Percentiles rank a stretch among this genome's conserved stretches.
phyloP scores from a whole-genome alignment of 2,888 invertebrate genomes.

The Sinhomidia bicolor region DNA sequence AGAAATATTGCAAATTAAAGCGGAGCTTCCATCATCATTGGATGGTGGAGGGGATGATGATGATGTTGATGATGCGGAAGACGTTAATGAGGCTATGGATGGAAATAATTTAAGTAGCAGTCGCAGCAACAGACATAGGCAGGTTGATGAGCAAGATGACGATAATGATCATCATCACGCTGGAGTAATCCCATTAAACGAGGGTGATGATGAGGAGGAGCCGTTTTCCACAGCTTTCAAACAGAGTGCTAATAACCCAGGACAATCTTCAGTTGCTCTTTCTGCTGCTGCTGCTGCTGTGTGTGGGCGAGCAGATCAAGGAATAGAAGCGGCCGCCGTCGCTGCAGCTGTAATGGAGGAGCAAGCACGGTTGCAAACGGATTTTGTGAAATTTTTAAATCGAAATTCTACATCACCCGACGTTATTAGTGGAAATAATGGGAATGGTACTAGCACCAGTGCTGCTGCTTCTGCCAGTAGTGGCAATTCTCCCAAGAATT shows the following conservation, averaged over 20 bases:
- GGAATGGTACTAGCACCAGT: conserved; percentile 82
- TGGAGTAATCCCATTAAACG: conserved; percentile 66
- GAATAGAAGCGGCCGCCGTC: not conserved
- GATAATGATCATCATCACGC: conserved; percentile 59
- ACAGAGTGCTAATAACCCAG: conserved; percentile 63
- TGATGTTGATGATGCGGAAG: conserved; percentile 76
- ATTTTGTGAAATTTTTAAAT: conserved; percentile 84
- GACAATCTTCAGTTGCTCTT: conserved; percentile 53
- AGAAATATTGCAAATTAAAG: conserved; percentile 79
- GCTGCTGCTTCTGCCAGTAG: conserved; percentile 81
- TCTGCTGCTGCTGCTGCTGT: conserved; percentile 15
- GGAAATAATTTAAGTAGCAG: conserved; percentile 60
- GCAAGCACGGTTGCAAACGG: conserved; percentile 82
- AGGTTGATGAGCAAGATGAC: conserved; percentile 53
- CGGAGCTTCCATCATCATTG: conserved; percentile 73
- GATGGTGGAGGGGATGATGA: conserved; percentile 65
- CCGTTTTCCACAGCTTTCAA: conserved; percentile 58
- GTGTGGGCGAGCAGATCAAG: conserved; percentile 16
- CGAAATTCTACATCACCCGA: conserved; percentile 64
- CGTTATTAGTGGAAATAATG: conserved; percentile 84
- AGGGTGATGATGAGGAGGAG: conserved; percentile 65
- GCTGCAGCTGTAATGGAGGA: conserved; percentile 17
- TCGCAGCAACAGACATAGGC: not conserved
- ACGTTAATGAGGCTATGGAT: conserved; percentile 59
- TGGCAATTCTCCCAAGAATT: conserved; percentile 76